Base-by-base conservation (phyloP, 64 coral and sea anemone genomes). In the Platygyra sinensis region DNA sequence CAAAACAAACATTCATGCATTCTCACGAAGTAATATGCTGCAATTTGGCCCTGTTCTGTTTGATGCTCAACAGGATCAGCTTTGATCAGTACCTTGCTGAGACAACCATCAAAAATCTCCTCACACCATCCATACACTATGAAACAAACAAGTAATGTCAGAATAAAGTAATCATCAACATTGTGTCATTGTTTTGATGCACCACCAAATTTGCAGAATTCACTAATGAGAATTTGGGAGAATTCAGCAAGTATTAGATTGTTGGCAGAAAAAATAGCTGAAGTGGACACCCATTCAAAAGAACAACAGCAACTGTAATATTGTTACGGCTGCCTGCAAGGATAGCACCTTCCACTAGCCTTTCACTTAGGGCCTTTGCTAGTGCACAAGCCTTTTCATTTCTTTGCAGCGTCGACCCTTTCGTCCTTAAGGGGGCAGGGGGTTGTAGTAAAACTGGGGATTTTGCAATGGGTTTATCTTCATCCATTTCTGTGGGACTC, bases 211-310 rank as follows among this genome's bases (percentile, higher is more conserved):
- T 69, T 22, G 27, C 54, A 57, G 52, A 67, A 25, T 0, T 8
- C 19, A 20, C 15, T 77, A 30, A 14, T 4, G 51, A 64, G 72
- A 50, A 74, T 75, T 86, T 18, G 15, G 22, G 17, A 28, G 17
- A 28, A 14, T 50, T 78, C 10, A 27, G 42, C 59, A 78, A 54
- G 17, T 4, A 54, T 62, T 85, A 76, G 0, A 86, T 62, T 80
- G 88, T 82, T 77, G 95, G 95, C 24, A 97, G 63, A 49, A 97
- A 78, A 50, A 97, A 97, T 72, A 91, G 90, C 29, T 97, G 95
- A 52, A 97, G 76, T 19, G 95, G 95, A 52, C 95, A 97, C 12
- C 95, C 95, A 65, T 88, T 91, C 29, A 97, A 91, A 19, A 97
- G 89, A 51, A 97, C 73, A 24, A 97, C 91, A 55, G 74, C 86